phyloP scores from a whole-genome alignment of 2,113 vertebrate species.

The Melozone crissalis region DNA sequence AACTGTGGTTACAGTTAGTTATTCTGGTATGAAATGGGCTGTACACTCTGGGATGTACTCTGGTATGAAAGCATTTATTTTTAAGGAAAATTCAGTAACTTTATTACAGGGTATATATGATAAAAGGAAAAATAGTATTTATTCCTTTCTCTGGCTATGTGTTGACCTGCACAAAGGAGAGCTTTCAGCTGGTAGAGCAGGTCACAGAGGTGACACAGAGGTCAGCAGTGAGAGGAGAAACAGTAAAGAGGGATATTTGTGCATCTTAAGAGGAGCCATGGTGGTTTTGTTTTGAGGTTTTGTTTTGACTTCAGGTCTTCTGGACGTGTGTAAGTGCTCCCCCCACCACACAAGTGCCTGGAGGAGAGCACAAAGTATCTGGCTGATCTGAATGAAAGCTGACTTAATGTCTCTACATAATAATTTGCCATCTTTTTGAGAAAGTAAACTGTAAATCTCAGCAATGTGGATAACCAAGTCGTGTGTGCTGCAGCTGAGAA shows the following conservation, averaged over 20 bases:
- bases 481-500: slow-evolving; percentile 1
- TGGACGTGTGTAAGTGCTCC: rapidly evolving
- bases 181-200: not conserved
- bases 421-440: slow-evolving; percentile 10
- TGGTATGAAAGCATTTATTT: not conserved
- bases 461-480: slow-evolving; percentile 1
- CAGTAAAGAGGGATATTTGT: not conserved
- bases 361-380: not conserved
- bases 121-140: not conserved
- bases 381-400: not conserved
- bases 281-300: not conserved
- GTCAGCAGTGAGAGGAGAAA: not conserved
- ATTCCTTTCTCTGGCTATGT: not conserved
- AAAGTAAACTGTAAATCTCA: not conserved
- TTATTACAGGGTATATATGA: not conserved
- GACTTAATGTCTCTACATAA: not conserved
- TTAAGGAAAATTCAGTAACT: not conserved
- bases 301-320: not conserved
- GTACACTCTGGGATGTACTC: not conserved
- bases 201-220: not conserved
- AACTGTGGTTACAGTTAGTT: rapidly evolving
- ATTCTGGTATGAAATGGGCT: not conserved
- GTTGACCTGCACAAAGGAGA: not conserved
- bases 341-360: not conserved
- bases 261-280: not conserved